These are phyloP conservation scores for Coleophora flavipennella DNA, from an alignment of 2,888 invertebrate genomes.

Conservation along the genomic window DNA sequence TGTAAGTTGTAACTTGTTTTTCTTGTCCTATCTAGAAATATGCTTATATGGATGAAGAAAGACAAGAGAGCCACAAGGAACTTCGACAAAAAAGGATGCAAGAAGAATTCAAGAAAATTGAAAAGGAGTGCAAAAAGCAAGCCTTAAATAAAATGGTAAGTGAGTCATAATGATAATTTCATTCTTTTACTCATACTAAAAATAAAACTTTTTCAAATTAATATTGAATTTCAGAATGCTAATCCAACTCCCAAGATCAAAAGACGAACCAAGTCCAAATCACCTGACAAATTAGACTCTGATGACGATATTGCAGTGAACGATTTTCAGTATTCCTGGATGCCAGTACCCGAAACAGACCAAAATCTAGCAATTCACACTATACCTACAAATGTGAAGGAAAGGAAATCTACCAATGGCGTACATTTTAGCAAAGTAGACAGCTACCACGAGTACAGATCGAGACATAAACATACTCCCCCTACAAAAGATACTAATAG, in stretches of 20 bases:
- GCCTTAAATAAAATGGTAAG: no score
- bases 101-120: constrained; percentile 48
- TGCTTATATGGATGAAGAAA: constrained; percentile 45
- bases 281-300: constrained; percentile 22
- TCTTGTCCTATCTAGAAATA: constrained; percentile 33
- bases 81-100: constrained; percentile 47
- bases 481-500: constrained; percentile 46
- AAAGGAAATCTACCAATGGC: constrained; percentile 35
- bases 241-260: neutral
- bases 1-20: neutral
- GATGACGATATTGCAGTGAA: constrained; percentile 24
- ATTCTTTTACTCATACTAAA: no score
- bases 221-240: constrained; percentile 25
- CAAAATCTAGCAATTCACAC: constrained; percentile 48
- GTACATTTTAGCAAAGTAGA: constrained; percentile 56
- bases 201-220: no score
- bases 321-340: constrained; percentile 59
- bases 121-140: constrained; percentile 41
- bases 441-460: constrained; percentile 61
- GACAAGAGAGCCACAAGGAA: constrained; percentile 38
- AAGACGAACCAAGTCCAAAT: constrained; percentile 24
- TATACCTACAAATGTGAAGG: constrained; percentile 39
- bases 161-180: no score
- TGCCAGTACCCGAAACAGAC: constrained; percentile 62
- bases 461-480: constrained; percentile 59